phyloP scores from a whole-genome alignment of 2,113 vertebrate genomes.

The Dunckerocampus dactyliophorus region DNA sequence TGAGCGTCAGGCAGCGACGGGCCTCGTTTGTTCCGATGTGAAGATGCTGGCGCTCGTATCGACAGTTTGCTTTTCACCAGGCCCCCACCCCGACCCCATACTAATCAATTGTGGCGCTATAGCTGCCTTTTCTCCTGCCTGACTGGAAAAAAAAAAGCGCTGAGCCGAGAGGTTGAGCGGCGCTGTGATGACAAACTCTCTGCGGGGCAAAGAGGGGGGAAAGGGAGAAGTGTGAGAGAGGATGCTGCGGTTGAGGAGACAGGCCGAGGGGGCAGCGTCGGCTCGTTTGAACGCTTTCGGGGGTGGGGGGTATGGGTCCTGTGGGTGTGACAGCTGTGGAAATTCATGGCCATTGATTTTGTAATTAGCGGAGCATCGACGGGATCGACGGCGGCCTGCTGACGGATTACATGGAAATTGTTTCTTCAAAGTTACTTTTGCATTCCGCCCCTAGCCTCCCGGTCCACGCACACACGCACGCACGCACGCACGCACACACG shows the following conservation, averaged over 20 bases:
- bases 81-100: slow-evolving; percentile 35
- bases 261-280: slow-evolving; percentile 49
- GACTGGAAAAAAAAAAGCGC: slow-evolving; percentile 69
- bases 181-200: slow-evolving; percentile 64
- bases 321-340: slow-evolving; percentile 78
- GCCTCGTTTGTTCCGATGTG: slow-evolving; percentile 73
- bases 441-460: slow-evolving; percentile 48
- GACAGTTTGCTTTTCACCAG: slow-evolving; percentile 74
- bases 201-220: slow-evolving; percentile 14
- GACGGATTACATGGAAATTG: slow-evolving; percentile 87
- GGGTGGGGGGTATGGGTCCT: slow-evolving; percentile 26
- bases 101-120: slow-evolving; percentile 66
- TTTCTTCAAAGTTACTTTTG: slow-evolving; percentile 79
- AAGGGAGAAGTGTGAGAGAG: slow-evolving; percentile 62
- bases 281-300: slow-evolving; percentile 67
- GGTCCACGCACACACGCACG: slow-evolving; percentile 14
- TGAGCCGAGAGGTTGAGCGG: slow-evolving; percentile 58
- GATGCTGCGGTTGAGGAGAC: slow-evolving; percentile 36
- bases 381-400: slow-evolving; percentile 77
- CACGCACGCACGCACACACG: neutral
- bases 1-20: slow-evolving; percentile 70
- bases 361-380: slow-evolving; percentile 91
- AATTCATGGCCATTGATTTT: slow-evolving; percentile 90
- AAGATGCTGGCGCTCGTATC: slow-evolving; percentile 65
- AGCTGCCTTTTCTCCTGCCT: slow-evolving; percentile 70